phyloP scores from a whole-genome alignment of 2,797 vertebrate genomes.

The Mormyrops boulengeri region DNA sequence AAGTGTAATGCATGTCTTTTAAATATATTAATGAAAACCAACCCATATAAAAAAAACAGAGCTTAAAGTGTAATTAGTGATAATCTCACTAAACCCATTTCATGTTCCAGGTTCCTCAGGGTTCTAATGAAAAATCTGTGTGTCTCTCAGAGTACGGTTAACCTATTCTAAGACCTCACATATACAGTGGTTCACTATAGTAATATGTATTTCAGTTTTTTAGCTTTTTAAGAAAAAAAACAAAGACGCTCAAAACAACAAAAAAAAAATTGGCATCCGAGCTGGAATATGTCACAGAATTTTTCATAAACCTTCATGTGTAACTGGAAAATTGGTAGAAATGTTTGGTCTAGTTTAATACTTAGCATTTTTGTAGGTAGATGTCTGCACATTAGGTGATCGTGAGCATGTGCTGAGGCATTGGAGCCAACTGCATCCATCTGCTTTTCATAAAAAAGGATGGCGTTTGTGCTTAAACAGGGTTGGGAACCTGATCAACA shows the following conservation, averaged over 20 bases:
- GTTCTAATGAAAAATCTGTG: not conserved
- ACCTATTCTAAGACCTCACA: not conserved
- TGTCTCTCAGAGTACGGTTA: not conserved
- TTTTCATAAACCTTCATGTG: not conserved
- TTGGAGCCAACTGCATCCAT: not conserved
- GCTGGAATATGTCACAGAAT: not conserved
- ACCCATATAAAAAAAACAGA: not conserved
- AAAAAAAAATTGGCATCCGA: not conserved
- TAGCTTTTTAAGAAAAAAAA: not conserved
- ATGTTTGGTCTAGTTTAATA: not conserved
- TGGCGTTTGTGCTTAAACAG: not conserved
- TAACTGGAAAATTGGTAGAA: not conserved
- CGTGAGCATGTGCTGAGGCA: not conserved
- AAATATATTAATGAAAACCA: not conserved
- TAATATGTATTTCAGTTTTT: not conserved
- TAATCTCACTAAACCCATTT: not conserved
- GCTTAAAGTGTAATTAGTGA: not conserved
- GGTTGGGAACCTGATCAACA: not conserved
- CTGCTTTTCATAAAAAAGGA: not conserved
- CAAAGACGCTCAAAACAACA: not conserved
- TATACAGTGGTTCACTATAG: not conserved
- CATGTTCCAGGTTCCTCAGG: not conserved
- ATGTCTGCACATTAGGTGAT: not conserved
- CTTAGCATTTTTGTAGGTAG: not conserved
- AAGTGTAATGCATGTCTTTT: not conserved